Percentiles rank a stretch among this genome's conserved stretches.
Evolutionary conservation across 2,888 invertebrate genomes (phyloP).

Genomic region (Drosophila diplacantha): DNA sequence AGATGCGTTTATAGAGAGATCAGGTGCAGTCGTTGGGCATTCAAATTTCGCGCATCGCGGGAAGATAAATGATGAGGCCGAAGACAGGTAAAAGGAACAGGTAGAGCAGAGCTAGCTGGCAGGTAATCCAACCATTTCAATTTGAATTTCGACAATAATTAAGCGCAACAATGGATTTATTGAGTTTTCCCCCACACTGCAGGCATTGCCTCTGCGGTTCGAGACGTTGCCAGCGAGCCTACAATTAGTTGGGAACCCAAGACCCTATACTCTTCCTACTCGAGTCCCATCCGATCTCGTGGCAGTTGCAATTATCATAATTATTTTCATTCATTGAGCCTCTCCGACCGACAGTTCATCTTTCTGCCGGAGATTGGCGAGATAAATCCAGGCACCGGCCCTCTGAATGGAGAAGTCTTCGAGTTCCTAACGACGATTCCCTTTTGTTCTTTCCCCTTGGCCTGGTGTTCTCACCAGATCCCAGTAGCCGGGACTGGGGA

Average conservation of each 20-base stretch:
- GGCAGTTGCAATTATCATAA: slow-evolving; percentile 66
- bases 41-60: slow-evolving; percentile 72
- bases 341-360: slow-evolving; percentile 34
- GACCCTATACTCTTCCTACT: slow-evolving; percentile 9
- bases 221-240: slow-evolving; percentile 50
- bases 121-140: slow-evolving; percentile 48
- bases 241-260: slow-evolving; percentile 58
- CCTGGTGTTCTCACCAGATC: slow-evolving; percentile 14
- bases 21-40: slow-evolving; percentile 65
- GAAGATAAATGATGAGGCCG: slow-evolving; percentile 67
- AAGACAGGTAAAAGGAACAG: slow-evolving; percentile 25
- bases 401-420: slow-evolving; percentile 43
- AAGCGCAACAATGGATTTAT: slow-evolving; percentile 72
- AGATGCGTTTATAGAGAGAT: slow-evolving; percentile 59
- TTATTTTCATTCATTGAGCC: slow-evolving; percentile 65
- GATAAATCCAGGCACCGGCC: slow-evolving; percentile 39
- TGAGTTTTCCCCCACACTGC: slow-evolving; percentile 54
- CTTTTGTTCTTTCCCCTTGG: slow-evolving; percentile 27
- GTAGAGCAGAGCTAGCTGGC: slow-evolving; percentile 6
- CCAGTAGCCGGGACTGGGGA: slow-evolving; percentile 17
- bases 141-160: slow-evolving; percentile 72
- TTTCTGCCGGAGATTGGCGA: slow-evolving; percentile 47
- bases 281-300: slow-evolving; percentile 26
- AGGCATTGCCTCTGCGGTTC: slow-evolving; percentile 56
- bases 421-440: slow-evolving; percentile 51